phyloP scores from a whole-genome alignment of 2,888 invertebrate species.

The Uloborus plumipes region DNA sequence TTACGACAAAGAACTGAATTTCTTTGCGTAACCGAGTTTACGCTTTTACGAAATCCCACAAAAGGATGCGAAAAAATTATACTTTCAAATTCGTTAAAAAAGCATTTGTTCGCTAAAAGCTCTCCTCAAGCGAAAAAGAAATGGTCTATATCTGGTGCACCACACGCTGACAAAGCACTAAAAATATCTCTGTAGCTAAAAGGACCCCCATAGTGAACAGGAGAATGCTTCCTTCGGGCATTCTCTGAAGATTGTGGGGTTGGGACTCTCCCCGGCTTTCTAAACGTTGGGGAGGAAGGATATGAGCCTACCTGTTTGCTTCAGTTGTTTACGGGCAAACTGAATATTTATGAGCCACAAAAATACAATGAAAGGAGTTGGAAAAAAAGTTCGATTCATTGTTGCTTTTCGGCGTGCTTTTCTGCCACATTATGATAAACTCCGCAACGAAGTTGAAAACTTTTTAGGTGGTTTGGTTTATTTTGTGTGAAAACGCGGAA shows the following conservation, averaged over 20 bases:
- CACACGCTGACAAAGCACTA: constrained; percentile 7
- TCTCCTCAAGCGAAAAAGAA: too few relatives aligned
- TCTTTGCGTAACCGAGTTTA: too few relatives aligned
- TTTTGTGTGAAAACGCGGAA: constrained; percentile 3
- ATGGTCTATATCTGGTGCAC: constrained; percentile 2
- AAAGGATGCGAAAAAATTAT: too few relatives aligned
- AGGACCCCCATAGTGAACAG: too few relatives aligned
- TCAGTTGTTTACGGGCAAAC: constrained; percentile 6
- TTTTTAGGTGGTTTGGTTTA: constrained; percentile 15
- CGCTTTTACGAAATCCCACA: too few relatives aligned
- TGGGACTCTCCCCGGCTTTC: too few relatives aligned
- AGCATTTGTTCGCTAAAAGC: too few relatives aligned
- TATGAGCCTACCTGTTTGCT: constrained; percentile 23
- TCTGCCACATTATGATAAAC: constrained; percentile 33
- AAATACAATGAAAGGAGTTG: constrained; percentile 28
- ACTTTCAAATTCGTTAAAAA: too few relatives aligned
- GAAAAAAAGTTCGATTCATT: constrained; percentile 21
- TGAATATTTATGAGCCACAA: constrained; percentile 48
- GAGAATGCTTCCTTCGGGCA: too few relatives aligned
- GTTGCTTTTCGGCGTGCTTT: background rate
- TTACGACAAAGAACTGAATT: too few relatives aligned
- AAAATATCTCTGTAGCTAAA: constrained; percentile 5
- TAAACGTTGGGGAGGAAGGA: constrained; percentile 18
- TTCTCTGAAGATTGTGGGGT: too few relatives aligned
- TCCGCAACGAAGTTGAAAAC: constrained; percentile 13